Evolutionary conservation across 2,888 invertebrate species (phyloP).

Genomic region (Thecocarcelia acutangulata): DNA sequence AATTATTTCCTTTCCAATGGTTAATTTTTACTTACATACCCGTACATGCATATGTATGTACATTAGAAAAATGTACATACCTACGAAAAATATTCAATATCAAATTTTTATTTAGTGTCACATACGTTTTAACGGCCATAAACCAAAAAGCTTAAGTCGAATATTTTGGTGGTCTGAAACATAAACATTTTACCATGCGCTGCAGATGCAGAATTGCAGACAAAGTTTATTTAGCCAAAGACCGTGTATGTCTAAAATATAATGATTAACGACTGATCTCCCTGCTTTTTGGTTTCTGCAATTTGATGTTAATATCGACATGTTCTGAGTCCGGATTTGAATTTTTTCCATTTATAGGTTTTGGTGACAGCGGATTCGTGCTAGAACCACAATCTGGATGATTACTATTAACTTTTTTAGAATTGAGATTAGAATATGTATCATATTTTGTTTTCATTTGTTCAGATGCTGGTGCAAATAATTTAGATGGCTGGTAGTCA

Average conservation of each 20-base stretch:
- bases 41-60: neutral
- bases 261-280: no score
- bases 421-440: neutral
- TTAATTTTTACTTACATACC: conserved; percentile 3
- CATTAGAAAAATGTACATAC: neutral
- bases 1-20: conserved; percentile 67
- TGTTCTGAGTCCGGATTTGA: conserved; percentile 76
- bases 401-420: conserved; percentile 71
- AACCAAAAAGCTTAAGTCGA: no score
- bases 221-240: no score
- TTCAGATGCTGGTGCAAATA: no score
- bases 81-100: no score
- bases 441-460: conserved; percentile 17
- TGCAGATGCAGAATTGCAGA: no score
- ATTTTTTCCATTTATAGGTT: conserved; percentile 73
- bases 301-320: conserved; percentile 72
- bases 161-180: no score
- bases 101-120: no score
- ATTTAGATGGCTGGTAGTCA: conserved; percentile 66
- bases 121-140: no score
- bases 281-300: conserved; percentile 61
- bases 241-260: no score
- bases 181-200: no score
- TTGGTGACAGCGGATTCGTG: conserved; percentile 76
- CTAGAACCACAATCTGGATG: conserved; percentile 77